Conservation (phyloP, 2,797 vertebrate genomes). For the Oreonectes daqikongensis region DNA sequence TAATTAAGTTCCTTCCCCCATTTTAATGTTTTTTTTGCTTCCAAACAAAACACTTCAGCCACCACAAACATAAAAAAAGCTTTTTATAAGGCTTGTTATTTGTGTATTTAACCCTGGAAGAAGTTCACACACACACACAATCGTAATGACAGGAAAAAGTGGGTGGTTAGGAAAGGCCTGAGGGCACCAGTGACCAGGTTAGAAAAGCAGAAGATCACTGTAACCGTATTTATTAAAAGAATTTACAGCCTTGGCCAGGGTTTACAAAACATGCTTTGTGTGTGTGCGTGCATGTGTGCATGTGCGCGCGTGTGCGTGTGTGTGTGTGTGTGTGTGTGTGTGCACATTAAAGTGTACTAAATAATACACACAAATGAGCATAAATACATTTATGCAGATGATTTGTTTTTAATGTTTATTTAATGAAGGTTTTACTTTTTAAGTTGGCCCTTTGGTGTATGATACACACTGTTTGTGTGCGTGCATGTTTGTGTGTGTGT, state of each 20-base stretch:
- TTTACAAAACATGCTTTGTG: constrained; percentile 1
- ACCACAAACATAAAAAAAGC: constrained; percentile 1
- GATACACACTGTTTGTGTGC: background rate
- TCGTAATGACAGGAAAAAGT: constrained; percentile 56
- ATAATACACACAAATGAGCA: background rate
- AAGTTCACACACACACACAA: constrained; percentile 40
- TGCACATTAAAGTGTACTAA: no score
- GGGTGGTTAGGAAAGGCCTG: constrained; percentile 53
- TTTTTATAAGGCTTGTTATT: constrained; percentile 15
- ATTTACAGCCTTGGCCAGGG: constrained; percentile 54
- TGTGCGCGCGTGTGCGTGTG: no score
- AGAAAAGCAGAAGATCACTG: constrained; percentile 59
- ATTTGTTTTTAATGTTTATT: background rate
- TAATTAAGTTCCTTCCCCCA: constrained; percentile 75
- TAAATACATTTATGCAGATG: background rate
- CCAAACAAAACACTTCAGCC: constrained; percentile 44
- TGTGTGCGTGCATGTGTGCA: background rate
- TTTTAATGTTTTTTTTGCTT: constrained; percentile 68
- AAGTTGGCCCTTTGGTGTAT: background rate
- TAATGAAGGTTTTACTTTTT: background rate
- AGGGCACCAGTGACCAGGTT: constrained; percentile 63
- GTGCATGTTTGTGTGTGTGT: no score
- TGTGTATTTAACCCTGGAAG: constrained; percentile 44
- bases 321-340: no score
- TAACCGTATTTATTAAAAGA: constrained; percentile 65